Evolutionary conservation across 2,797 vertebrate species (phyloP).

Genomic region (Catostomus latipinnis): DNA sequence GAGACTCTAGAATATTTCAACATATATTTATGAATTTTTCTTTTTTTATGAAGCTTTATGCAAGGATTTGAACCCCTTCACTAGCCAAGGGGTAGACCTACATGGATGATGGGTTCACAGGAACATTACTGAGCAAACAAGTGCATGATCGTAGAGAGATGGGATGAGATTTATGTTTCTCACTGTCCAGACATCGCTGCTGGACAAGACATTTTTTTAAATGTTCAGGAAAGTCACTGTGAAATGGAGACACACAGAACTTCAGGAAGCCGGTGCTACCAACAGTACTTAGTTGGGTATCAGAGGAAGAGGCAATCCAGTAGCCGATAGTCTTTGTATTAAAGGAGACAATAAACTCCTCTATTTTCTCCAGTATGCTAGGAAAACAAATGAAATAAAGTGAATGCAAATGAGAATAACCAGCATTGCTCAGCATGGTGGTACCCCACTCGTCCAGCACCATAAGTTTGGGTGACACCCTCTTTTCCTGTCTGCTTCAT

Average conservation of each 20-base stretch:
- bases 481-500: constrained; percentile 33
- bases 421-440: constrained; percentile 68
- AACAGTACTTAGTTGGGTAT: constrained; percentile 51
- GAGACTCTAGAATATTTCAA: constrained; percentile 57
- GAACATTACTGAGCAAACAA: background rate
- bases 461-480: constrained; percentile 54
- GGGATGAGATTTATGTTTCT: background rate
- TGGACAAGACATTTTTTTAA: constrained; percentile 21
- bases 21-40: background rate
- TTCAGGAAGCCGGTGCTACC: constrained; percentile 67
- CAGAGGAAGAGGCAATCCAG: constrained; percentile 70
- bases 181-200: constrained; percentile 47
- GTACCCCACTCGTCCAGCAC: constrained; percentile 63
- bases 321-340: constrained; percentile 81
- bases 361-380: constrained; percentile 72
- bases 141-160: constrained; percentile 39
- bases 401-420: constrained; percentile 28
- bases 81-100: constrained; percentile 4
- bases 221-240: background rate
- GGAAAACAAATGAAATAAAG: constrained; percentile 56
- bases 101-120: constrained; percentile 3
- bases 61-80: constrained; percentile 3
- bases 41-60: background rate
- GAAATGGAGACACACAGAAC: constrained; percentile 42
- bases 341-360: constrained; percentile 51